A percentile compares a stretch with the other conserved stretches of the same genome.
Evolutionary conservation across 2,113 vertebrate species (phyloP).

Genomic region (Grammomys dolichurus): DNA sequence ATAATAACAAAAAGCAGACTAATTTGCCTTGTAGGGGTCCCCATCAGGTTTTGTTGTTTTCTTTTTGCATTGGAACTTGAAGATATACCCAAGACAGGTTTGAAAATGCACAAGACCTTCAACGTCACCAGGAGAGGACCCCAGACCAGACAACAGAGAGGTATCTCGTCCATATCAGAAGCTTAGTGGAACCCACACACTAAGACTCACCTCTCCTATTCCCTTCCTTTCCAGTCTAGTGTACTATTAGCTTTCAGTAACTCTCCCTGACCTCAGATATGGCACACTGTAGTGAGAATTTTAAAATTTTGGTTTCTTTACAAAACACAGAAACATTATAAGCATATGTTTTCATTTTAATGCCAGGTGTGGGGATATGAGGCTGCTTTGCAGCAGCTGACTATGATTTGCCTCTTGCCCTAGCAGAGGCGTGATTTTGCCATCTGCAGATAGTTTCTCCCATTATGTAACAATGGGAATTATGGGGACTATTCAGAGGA

Average conservation of each 20-base stretch:
- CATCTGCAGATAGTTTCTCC: too few species aligned
- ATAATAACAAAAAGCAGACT: neutral
- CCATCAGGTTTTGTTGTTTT: neutral
- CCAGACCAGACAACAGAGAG: neutral
- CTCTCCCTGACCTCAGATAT: neutral
- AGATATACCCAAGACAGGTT: neutral
- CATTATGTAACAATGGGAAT: too few species aligned
- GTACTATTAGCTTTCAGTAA: neutral
- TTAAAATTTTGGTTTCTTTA: too few species aligned
- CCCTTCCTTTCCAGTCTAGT: neutral
- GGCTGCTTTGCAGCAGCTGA: too few species aligned
- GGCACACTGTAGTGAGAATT: neutral
- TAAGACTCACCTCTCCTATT: neutral
- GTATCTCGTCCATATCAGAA: neutral
- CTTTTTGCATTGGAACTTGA: neutral
- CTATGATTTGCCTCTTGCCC: too few species aligned
- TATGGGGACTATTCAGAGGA: too few species aligned
- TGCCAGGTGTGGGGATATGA: too few species aligned
- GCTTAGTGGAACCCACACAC: neutral
- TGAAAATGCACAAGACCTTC: neutral
- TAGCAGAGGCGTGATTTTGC: too few species aligned
- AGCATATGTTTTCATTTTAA: too few species aligned
- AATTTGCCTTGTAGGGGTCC: neutral
- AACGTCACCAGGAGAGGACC: neutral
- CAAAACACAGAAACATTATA: too few species aligned